These are phyloP conservation scores for Eudyptes chrysolophus DNA, from an alignment of 2,113 vertebrate genomes.

Conservation along the genomic window DNA sequence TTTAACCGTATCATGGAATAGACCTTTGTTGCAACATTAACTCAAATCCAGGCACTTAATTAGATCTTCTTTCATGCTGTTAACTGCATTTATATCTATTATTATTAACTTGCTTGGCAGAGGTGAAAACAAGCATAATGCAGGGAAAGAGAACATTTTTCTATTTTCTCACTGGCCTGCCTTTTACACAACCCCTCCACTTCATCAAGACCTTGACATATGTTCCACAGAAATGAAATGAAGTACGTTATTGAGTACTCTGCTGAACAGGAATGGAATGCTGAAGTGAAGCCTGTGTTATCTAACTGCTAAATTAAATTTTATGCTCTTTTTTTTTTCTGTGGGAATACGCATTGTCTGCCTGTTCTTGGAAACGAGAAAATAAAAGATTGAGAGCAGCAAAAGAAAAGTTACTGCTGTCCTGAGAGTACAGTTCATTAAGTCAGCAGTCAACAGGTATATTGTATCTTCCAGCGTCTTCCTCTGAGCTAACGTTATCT, in stretches of 20 bases:
- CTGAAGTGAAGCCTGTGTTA: neutral
- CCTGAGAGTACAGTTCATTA: neutral
- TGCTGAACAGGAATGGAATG: neutral
- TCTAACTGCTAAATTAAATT: neutral
- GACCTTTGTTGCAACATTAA: neutral
- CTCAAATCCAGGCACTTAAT: neutral
- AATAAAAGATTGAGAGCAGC: neutral
- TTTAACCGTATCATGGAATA: neutral
- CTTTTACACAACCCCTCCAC: neutral
- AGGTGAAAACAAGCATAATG: neutral
- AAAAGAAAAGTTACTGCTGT: neutral
- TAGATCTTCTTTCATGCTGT: neutral
- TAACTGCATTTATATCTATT: neutral
- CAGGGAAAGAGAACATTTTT: neutral
- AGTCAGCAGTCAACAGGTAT: neutral
- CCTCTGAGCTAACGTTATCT: neutral
- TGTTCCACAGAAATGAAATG: neutral
- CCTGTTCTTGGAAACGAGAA: neutral
- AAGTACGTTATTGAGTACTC: neutral
- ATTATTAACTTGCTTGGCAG: neutral
- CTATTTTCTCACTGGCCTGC: neutral
- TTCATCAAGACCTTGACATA: neutral
- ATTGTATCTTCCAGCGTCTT: neutral
- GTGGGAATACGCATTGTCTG: neutral
- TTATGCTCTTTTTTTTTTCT: neutral